Evolutionary conservation across 1,140 invertebrate genomes (phyloP).

Genomic region (Saccostrea echinata): DNA sequence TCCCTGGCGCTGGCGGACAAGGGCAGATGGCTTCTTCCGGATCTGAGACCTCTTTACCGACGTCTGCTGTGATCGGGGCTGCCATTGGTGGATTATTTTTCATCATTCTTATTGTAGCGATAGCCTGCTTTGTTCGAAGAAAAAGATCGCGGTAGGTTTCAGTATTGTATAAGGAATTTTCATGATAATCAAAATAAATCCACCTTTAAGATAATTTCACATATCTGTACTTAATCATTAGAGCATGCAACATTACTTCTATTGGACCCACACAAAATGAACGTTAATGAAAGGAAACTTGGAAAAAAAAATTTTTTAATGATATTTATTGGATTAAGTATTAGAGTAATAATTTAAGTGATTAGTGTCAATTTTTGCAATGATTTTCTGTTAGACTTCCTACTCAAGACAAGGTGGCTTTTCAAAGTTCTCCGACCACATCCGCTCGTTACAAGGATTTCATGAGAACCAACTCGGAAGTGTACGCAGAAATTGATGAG

Average conservation of each 20-base stretch:
- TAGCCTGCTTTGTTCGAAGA: background rate
- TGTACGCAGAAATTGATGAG: slow-evolving; percentile 5
- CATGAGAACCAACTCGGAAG: slow-evolving; percentile 1
- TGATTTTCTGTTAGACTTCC: background rate
- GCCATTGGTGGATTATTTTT: slow-evolving; percentile 8
- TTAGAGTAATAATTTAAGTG: background rate
- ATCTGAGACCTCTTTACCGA: background rate
- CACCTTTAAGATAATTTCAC: too few relatives aligned
- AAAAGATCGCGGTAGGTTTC: background rate
- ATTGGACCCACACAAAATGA: too few relatives aligned
- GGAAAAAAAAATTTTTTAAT: too few relatives aligned
- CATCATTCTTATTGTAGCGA: slow-evolving; percentile 13
- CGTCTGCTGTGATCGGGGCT: background rate
- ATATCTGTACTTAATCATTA: too few relatives aligned
- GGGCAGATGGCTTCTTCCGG: background rate
- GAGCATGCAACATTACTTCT: too few relatives aligned
- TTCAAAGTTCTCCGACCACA: background rate
- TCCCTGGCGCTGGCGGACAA: background rate
- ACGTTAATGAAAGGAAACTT: background rate
- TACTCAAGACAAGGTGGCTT: background rate
- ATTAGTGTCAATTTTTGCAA: background rate
- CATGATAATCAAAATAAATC: background rate
- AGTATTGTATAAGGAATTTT: background rate
- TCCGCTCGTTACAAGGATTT: slow-evolving; percentile 8
- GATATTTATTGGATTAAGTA: background rate